Conservation (phyloP, 2,888 invertebrate species). For the Hermaeophaga mercurialis region DNA sequence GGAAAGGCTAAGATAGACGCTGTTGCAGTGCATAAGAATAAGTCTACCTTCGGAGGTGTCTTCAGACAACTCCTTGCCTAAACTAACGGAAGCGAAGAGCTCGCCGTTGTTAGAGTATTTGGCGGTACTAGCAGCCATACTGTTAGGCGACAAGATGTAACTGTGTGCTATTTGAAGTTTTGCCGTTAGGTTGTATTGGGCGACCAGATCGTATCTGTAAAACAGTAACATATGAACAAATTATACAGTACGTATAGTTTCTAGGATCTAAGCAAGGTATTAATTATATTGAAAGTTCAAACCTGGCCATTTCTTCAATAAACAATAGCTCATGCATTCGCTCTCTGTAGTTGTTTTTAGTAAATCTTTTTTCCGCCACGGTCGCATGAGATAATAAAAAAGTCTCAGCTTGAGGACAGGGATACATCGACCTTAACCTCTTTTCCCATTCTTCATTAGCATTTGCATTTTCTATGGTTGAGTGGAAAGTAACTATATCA, state of each 20-base stretch:
- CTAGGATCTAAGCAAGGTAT: too few species aligned
- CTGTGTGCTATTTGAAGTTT: conserved; percentile 68
- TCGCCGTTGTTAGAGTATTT: conserved; percentile 79
- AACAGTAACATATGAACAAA: neutral
- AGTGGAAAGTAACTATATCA: conserved; percentile 53
- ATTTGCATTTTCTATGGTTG: conserved; percentile 42
- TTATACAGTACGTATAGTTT: too few species aligned
- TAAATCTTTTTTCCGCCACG: conserved; percentile 65
- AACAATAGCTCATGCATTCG: conserved; percentile 77
- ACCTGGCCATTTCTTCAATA: conserved; percentile 77
- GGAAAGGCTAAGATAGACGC: conserved; percentile 60
- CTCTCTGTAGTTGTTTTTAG: conserved; percentile 71
- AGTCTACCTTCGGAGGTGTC: conserved; percentile 82
- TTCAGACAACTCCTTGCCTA: conserved; percentile 77
- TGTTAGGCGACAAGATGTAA: conserved; percentile 72
- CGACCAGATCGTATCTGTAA: conserved; percentile 62
- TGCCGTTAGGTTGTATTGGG: conserved; percentile 72
- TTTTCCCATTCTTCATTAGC: conserved; percentile 60
- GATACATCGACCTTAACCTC: conserved; percentile 66
- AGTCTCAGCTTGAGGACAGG: conserved; percentile 68
- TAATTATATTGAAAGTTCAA: too few species aligned
- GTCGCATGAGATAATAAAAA: conserved; percentile 73
- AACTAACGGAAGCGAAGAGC: conserved; percentile 73
- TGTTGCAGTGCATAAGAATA: conserved; percentile 76
- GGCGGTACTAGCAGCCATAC: conserved; percentile 71